A percentile compares a stretch with the other conserved stretches of the same genome.
These are phyloP conservation scores for Antitype chi DNA, from an alignment of 2,888 invertebrate species.

Conservation along the genomic window DNA sequence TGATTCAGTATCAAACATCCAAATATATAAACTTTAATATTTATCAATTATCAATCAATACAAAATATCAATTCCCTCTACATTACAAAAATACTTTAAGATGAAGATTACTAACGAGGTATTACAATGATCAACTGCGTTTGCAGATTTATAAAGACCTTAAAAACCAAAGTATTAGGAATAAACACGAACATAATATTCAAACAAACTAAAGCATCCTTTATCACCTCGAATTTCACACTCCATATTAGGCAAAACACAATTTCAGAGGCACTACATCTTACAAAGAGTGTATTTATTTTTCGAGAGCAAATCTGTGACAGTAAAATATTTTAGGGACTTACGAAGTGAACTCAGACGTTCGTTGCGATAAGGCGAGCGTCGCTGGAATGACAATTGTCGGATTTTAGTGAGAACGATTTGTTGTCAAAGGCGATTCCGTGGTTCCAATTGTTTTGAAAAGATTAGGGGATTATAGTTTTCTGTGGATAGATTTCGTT, in stretches of 20 bases:
- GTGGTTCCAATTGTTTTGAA: constrained; percentile 36
- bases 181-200: background rate
- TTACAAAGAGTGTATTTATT: constrained; percentile 50
- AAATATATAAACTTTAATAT: no score
- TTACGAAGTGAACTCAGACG: constrained; percentile 55
- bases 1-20: no score
- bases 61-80: background rate
- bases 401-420: constrained; percentile 44
- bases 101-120: background rate
- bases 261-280: constrained; percentile 32
- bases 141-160: background rate
- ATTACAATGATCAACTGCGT: background rate
- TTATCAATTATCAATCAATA: no score
- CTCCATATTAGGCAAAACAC: constrained; percentile 20
- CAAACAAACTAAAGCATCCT: background rate
- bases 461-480: constrained; percentile 26
- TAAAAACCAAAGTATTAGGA: background rate
- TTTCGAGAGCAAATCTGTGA: constrained; percentile 46
- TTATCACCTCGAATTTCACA: constrained; percentile 36
- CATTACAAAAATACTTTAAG: background rate
- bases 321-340: constrained; percentile 56
- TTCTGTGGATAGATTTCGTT: constrained; percentile 26
- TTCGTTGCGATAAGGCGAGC: constrained; percentile 43
- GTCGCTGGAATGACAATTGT: constrained; percentile 52
- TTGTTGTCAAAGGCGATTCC: constrained; percentile 38